phyloP scores from a whole-genome alignment of 2,888 invertebrate species.

The Eudemis profundana region DNA sequence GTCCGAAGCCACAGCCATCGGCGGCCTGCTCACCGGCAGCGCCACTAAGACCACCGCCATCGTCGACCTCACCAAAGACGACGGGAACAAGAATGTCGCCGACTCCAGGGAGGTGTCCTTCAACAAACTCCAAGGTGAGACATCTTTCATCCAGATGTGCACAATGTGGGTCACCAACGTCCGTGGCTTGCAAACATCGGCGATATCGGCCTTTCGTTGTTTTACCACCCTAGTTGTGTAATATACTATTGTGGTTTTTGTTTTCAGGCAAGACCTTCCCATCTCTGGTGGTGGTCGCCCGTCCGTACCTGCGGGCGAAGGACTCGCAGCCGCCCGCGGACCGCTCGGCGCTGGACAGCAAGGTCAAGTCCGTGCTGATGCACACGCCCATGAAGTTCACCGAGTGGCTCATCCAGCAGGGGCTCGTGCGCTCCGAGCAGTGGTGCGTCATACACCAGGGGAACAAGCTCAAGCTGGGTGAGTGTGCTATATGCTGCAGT shows the following conservation, averaged over 20 bases:
- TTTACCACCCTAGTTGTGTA: background rate
- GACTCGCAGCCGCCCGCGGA: conserved; percentile 85
- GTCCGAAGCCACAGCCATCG: conserved; percentile 89
- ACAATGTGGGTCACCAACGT: background rate
- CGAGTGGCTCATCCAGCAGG: conserved; percentile 95
- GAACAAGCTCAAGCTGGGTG: conserved; percentile 90
- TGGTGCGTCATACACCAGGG: conserved; percentile 89
- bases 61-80: conserved; percentile 87
- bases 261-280: conserved; percentile 91
- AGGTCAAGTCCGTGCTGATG: conserved; percentile 93
- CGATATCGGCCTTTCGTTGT: background rate
- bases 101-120: conserved; percentile 91
- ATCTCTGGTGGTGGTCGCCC: conserved; percentile 92
- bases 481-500: too few species aligned
- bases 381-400: conserved; percentile 93
- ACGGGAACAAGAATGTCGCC: conserved; percentile 85
- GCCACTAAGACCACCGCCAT: conserved; percentile 82
- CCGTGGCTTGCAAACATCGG: background rate
- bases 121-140: conserved; percentile 88
- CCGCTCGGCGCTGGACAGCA: conserved; percentile 88
- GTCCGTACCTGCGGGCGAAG: conserved; percentile 90
- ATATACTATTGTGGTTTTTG: background rate
- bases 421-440: conserved; percentile 92
- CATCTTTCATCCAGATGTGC: background rate
- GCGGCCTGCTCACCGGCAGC: conserved; percentile 88